Evolutionary conservation across 2,888 invertebrate genomes (phyloP).

Genomic region (Melanostoma scalare): DNA sequence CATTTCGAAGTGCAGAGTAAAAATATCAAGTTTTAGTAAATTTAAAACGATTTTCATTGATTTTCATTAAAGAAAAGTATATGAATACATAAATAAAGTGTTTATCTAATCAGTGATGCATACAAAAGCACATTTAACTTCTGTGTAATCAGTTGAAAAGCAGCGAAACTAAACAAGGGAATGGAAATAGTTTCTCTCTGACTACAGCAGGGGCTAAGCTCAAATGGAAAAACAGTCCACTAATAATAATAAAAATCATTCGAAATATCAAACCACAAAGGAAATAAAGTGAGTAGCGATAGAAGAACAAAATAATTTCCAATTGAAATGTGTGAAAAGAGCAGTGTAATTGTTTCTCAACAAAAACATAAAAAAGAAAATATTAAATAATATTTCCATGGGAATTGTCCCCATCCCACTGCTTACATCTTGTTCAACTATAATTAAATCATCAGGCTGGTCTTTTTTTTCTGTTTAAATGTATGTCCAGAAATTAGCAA

Average conservation of each 20-base stretch:
- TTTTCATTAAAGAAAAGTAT: conserved; percentile 37
- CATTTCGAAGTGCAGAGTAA: conserved; percentile 29
- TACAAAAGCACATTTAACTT: conserved; percentile 27
- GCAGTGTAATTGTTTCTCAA: neutral
- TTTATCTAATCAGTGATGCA: conserved; percentile 28
- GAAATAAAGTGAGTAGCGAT: conserved; percentile 45
- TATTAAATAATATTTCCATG: conserved; percentile 37
- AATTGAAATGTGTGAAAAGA: conserved; percentile 42
- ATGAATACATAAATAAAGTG: conserved; percentile 22
- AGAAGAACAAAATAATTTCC: neutral
- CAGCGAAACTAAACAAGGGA: conserved; percentile 54
- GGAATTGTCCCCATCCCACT: neutral
- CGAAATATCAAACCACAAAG: conserved; percentile 24
- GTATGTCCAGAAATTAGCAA: conserved; percentile 23
- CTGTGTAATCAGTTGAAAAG: conserved; percentile 17
- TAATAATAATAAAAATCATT: conserved; percentile 17
- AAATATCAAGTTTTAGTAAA: too few relatives aligned
- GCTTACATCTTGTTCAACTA: conserved; percentile 7
- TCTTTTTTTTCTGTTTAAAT: neutral
- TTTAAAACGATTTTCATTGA: neutral
- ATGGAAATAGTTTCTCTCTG: conserved; percentile 32
- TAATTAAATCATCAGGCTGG: conserved; percentile 14
- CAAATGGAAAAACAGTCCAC: conserved; percentile 63
- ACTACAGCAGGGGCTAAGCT: too few relatives aligned
- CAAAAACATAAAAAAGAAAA: conserved; percentile 2